Base-by-base conservation (phyloP, 1,140 invertebrate genomes). In the Laodelphax striatellus region DNA sequence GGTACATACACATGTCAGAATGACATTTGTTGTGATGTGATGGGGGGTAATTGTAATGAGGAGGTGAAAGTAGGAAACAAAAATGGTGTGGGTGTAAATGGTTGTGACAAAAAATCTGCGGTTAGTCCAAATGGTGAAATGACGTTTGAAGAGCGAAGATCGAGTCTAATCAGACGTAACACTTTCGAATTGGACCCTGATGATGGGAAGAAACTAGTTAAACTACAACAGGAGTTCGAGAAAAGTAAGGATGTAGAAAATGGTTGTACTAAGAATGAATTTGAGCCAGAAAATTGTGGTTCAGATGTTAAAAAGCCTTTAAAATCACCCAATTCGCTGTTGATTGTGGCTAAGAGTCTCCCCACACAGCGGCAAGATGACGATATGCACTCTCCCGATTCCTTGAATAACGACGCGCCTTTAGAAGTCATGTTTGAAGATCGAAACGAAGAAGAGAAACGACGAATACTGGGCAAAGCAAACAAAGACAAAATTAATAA, bases 171-270 rank as follows among this genome's bases (percentile, higher is more conserved):
- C 52, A 74, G 76, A 53, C 72, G 72, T 63, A 80, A 77, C 50
- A 79, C 77, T 3, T 78, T 77, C 60, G 75, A 79, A 62, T 59
- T 78, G 14, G 73, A 78, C 56, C 67, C 72, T 2, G 76, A 75
- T 42, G 71, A 75, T 62, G 70, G 76, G 60, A 71, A 38, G 34
- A 38, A 72, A 57, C 57, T 76, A 14, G 74, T 76, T 1, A 62
- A 73, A 11, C 57, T 78, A 9, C 71, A 79, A 24, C 74, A 81
- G 58, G 80, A 79, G 55, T 77, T 81, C 57, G 82, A 84, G 66
- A 72, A 79, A 42, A 72, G 78, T 62, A 56, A 64, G 19, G 62
- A 55, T 19, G 57, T 44, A 38, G 28, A 44, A 38, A 44, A 58
- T 16, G 58, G 46, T 55, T 52, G 28, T 10, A 56, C 31, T 44